phyloP scores from a whole-genome alignment of 2,113 vertebrate genomes.

The Phalacrocorax pelagicus region DNA sequence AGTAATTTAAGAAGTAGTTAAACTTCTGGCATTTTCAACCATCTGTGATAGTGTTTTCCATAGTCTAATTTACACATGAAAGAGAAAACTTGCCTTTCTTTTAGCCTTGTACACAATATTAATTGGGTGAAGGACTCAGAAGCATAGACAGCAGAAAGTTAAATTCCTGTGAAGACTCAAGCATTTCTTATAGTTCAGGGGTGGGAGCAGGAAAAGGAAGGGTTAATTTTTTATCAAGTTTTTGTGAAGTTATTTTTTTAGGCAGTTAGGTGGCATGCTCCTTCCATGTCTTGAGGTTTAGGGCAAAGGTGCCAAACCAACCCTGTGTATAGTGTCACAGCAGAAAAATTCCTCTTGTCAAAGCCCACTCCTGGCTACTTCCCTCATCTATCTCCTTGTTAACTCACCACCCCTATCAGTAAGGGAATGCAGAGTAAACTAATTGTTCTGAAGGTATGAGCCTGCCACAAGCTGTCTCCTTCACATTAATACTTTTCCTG shows the following conservation, averaged over 20 bases:
- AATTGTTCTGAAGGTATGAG: neutral
- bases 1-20: neutral
- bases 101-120: neutral
- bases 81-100: neutral
- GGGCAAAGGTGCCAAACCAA: neutral
- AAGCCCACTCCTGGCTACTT: neutral
- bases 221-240: neutral
- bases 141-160: neutral
- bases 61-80: neutral
- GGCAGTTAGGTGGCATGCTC: neutral
- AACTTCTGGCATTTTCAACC: neutral
- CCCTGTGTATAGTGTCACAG: neutral
- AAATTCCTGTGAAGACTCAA: neutral
- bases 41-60: neutral
- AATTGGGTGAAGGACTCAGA: neutral
- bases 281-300: neutral
- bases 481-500: neutral
- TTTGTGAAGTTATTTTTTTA: neutral
- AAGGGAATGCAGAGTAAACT: neutral
- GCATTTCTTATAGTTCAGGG: neutral
- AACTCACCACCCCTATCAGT: fast-evolving
- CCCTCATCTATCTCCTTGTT: neutral
- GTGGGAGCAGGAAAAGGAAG: neutral
- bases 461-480: neutral
- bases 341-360: neutral